These are phyloP conservation scores for Aricia artaxerxes DNA, from an alignment of 2,888 invertebrate species.

Conservation along the genomic window DNA sequence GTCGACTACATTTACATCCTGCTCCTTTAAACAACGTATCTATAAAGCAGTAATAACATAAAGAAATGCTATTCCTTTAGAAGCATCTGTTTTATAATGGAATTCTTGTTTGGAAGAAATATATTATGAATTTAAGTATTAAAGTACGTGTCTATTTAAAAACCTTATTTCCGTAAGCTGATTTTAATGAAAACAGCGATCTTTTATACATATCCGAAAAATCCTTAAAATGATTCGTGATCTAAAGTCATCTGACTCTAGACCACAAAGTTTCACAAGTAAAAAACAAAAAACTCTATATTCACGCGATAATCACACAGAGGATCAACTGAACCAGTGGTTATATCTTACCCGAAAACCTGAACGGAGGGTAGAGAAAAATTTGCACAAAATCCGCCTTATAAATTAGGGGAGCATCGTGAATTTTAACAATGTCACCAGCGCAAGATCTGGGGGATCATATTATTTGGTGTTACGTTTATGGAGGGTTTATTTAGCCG, in stretches of 20 bases:
- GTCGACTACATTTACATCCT: not conserved
- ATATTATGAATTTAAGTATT: too few relatives aligned
- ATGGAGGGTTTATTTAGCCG: slow-evolving; percentile 49
- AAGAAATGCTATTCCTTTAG: too few relatives aligned
- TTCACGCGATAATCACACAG: not conserved
- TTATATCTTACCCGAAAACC: not conserved
- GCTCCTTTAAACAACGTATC: slow-evolving; percentile 3
- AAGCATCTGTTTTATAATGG: too few relatives aligned
- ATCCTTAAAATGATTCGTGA: too few relatives aligned
- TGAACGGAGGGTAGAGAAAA: slow-evolving; percentile 21
- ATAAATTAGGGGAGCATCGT: slow-evolving; percentile 49
- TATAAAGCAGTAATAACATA: too few relatives aligned
- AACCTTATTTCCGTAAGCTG: too few relatives aligned
- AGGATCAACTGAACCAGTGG: not conserved
- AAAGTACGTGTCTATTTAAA: too few relatives aligned
- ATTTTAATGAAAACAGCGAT: too few relatives aligned
- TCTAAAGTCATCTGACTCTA: too few relatives aligned
- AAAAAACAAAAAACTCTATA: not conserved
- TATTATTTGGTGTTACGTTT: slow-evolving; percentile 53
- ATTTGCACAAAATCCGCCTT: slow-evolving; percentile 40
- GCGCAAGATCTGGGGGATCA: slow-evolving; percentile 41
- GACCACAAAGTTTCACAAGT: not conserved
- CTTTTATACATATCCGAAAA: too few relatives aligned
- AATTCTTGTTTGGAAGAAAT: too few relatives aligned
- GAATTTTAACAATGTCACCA: slow-evolving; percentile 51